These are phyloP conservation scores for Syritta pipiens DNA, from an alignment of 2,888 invertebrate genomes.

Conservation along the genomic window DNA sequence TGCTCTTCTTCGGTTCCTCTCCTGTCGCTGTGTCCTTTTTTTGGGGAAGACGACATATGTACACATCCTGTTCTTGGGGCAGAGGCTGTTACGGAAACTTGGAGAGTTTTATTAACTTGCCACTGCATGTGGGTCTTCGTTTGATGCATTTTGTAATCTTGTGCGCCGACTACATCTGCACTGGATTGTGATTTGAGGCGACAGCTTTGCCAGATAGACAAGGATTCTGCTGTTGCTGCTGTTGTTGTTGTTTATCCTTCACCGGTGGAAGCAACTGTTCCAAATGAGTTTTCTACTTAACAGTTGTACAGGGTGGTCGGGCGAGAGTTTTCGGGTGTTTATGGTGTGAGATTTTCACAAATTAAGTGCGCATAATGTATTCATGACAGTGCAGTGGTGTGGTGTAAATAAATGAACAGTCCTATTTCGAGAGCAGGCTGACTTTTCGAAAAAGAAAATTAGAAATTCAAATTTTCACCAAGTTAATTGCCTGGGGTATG, in stretches of 20 bases:
- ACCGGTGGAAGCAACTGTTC: constrained; percentile 29
- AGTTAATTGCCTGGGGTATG: constrained; percentile 48
- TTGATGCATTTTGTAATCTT: constrained; percentile 51
- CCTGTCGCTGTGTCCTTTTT: too few species aligned
- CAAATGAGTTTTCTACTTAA: constrained; percentile 54
- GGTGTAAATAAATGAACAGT: constrained; percentile 61
- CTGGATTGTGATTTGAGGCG: constrained; percentile 46
- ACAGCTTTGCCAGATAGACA: constrained; percentile 24
- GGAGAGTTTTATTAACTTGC: constrained; percentile 53
- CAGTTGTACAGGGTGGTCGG: constrained; percentile 32
- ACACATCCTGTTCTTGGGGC: too few species aligned
- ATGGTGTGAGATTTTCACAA: constrained; percentile 54
- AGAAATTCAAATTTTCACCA: constrained; percentile 60
- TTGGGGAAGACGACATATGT: too few species aligned
- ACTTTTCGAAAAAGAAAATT: constrained; percentile 29
- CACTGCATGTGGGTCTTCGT: constrained; percentile 45
- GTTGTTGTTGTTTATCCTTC: constrained; percentile 14
- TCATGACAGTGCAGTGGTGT: constrained; percentile 50
- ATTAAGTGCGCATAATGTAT: constrained; percentile 65
- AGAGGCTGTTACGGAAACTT: constrained; percentile 29
- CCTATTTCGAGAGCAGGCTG: constrained; percentile 15
- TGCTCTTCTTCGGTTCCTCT: constrained; percentile 30
- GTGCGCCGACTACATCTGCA: constrained; percentile 30
- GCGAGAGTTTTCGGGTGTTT: constrained; percentile 31
- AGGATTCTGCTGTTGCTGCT: constrained; percentile 21